Evolutionary conservation across 92 coral and sea anemone genomes (phyloP), one percentile per base, ranked within the genome.

Genomic region (Scolanthus callimorphus): DNA sequence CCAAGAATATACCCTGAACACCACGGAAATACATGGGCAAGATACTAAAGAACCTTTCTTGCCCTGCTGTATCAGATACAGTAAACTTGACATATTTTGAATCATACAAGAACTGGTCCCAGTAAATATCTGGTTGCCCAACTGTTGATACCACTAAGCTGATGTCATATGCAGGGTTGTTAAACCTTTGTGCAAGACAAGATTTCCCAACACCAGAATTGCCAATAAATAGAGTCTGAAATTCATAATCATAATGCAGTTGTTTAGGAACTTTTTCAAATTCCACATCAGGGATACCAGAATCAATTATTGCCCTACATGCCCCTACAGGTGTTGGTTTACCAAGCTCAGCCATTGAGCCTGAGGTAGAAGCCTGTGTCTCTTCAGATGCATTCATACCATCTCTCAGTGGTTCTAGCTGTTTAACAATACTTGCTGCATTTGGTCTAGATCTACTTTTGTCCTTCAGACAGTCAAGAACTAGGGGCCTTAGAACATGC

Each of bases 61-160:
- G 95, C 1, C 95, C 95, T 21, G 85, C 95, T 3, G 95, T 86
- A 56, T 86, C 95, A 24, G 57, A 49, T 12, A 81, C 80, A 55
- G 70, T 47, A 22, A 85, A 50, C 44, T 62, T 62, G 3, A 86
- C 66, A 37, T 57, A 65, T 30, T 64, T 78, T 11, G 89, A 73
- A 68, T 88, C 81, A 51, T 73, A 86, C 27, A 41, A 67, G 19
- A 86, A 71, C 4, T 63, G 49, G 59, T 73, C 79, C 0, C 59
- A 39, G 52, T 62, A 67, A n/a, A 79, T 39, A n/a, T 82, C 95
- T 37, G 6, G 6, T 4, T 77, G 29, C n/a, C 86, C 82, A 8
- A 78, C 3, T 1, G 95, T 86, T 29, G 70, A 37, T 0, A 75
- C 64, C 30, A 69, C 65, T 44, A 51, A 29, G 29, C 4, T 11